phyloP scores from a whole-genome alignment of 2,797 vertebrate genomes.

The Euphonia xanthogaster region DNA sequence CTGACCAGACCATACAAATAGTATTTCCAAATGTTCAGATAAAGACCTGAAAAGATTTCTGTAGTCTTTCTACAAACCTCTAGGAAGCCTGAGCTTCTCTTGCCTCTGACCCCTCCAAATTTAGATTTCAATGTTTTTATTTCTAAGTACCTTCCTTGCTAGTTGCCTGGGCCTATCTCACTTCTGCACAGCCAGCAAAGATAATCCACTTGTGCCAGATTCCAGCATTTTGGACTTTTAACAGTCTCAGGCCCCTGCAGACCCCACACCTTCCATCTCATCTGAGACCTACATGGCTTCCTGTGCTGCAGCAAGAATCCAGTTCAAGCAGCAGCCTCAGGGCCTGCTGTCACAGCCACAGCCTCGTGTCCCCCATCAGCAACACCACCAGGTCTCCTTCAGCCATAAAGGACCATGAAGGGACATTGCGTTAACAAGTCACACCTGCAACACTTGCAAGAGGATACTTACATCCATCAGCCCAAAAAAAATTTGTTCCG shows the following conservation, averaged over 20 bases:
- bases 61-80: accelerated
- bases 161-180: not conserved
- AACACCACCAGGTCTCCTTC: accelerated
- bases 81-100: not conserved
- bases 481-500: not conserved
- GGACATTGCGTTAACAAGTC: not conserved
- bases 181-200: not conserved
- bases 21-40: not conserved
- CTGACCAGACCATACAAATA: not conserved
- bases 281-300: not conserved
- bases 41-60: not conserved
- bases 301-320: not conserved
- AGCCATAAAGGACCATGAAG: accelerated
- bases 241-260: not conserved
- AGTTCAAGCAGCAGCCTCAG: not conserved
- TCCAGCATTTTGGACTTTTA: not conserved
- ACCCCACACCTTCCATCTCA: not conserved
- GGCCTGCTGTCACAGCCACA: not conserved
- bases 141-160: not conserved
- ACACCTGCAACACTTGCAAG: not conserved
- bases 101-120: not conserved
- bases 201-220: not conserved
- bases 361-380: accelerated
- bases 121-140: not conserved
- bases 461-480: not conserved